Percentiles rank a stretch among this genome's conserved stretches.
phyloP scores from a whole-genome alignment of 2,797 vertebrate genomes.

The Propithecus deckenii region DNA sequence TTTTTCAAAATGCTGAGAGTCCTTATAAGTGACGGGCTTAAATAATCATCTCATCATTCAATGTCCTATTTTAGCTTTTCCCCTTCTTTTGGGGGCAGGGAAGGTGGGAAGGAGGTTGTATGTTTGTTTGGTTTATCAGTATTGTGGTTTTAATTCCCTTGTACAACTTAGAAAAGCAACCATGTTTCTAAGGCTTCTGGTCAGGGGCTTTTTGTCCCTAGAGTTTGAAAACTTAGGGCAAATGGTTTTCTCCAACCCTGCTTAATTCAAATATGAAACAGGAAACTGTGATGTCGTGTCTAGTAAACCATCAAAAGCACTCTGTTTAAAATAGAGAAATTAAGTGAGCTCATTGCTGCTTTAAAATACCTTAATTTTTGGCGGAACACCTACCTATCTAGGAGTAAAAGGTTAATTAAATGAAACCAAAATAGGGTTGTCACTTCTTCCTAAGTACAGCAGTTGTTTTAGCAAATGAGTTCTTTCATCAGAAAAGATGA shows the following conservation, averaged over 20 bases:
- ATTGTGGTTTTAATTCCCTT: not conserved
- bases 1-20: not conserved
- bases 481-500: constrained; percentile 21
- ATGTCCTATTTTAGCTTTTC: not conserved
- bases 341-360: constrained; percentile 74
- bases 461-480: not conserved
- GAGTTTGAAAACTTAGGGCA: constrained; percentile 40
- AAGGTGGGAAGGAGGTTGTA: not conserved
- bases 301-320: constrained; percentile 74
- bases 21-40: not conserved
- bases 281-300: constrained; percentile 80
- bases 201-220: not conserved
- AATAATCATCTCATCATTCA: not conserved
- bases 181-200: not conserved
- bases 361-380: constrained; percentile 68
- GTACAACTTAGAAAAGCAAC: not conserved
- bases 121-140: not conserved
- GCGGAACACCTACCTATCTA: constrained; percentile 71
- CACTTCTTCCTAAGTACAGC: constrained; percentile 35
- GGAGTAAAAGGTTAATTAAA: constrained; percentile 60
- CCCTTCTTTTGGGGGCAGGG: not conserved
- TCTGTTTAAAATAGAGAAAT: constrained; percentile 75
- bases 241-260: constrained; percentile 55
- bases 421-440: not conserved
- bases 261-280: constrained; percentile 58